phyloP scores from a whole-genome alignment of 2,888 invertebrate genomes.

The Pristionchus mayeri region DNA sequence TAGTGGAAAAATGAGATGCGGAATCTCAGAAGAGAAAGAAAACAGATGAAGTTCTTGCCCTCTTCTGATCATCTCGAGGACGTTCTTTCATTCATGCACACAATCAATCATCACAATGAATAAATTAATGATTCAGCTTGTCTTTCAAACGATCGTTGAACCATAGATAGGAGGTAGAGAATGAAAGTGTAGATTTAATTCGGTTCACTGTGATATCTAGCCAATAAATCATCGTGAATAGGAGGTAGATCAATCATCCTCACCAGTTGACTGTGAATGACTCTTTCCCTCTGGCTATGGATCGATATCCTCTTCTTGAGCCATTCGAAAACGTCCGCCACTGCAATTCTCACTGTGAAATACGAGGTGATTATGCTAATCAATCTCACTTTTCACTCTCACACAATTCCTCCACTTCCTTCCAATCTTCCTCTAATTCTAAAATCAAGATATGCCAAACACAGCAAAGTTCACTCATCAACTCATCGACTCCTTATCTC shows the following conservation, averaged over 20 bases:
- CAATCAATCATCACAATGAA: too few relatives aligned
- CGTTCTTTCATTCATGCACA: too few relatives aligned
- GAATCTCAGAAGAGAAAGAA: too few relatives aligned
- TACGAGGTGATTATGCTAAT: constrained; percentile 36
- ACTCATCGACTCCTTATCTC: neutral
- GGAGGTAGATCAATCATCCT: too few relatives aligned
- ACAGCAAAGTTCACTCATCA: constrained; percentile 1
- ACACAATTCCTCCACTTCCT: neutral
- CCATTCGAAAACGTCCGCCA: constrained; percentile 43
- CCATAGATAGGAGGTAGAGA: too few relatives aligned
- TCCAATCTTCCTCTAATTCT: too few relatives aligned
- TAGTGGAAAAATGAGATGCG: too few relatives aligned
- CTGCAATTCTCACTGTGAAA: constrained; percentile 5
- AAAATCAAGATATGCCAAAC: neutral
- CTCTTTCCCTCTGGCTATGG: neutral
- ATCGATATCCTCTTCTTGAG: neutral
- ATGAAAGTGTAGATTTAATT: too few relatives aligned
- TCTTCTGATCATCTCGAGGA: too few relatives aligned
- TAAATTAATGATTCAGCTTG: neutral
- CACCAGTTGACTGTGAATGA: constrained; percentile 12
- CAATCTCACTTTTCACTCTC: constrained; percentile 4
- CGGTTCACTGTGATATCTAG: too few relatives aligned
- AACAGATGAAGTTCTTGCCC: too few relatives aligned
- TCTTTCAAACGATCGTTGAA: neutral
- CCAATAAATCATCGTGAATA: too few relatives aligned